Percentiles rank a stretch among this genome's conserved stretches.
Evolutionary conservation across 2,113 vertebrate genomes (phyloP).

Genomic region (Pionites leucogaster): DNA sequence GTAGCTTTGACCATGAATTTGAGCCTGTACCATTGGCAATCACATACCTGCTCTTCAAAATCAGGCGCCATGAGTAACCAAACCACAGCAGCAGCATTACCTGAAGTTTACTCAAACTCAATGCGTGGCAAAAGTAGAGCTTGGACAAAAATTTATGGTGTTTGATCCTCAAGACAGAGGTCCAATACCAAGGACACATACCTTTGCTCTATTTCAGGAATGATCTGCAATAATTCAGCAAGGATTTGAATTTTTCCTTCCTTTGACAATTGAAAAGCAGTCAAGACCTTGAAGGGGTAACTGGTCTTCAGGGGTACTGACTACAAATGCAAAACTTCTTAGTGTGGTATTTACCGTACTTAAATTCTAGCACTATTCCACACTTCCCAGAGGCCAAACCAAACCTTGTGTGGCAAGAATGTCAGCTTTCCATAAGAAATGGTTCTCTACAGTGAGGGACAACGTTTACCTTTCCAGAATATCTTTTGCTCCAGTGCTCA

Average conservation of each 20-base stretch:
- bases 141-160: neutral
- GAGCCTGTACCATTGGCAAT: neutral
- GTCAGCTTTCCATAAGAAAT: neutral
- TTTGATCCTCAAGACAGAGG: neutral
- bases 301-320: neutral
- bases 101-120: neutral
- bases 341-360: neutral
- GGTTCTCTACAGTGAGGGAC: neutral
- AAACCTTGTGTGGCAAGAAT: neutral
- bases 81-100: neutral
- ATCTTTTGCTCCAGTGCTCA: neutral
- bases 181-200: neutral
- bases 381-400: neutral
- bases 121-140: neutral
- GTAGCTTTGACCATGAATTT: neutral
- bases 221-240: neutral
- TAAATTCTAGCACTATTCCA: neutral
- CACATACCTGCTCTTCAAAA: neutral
- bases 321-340: neutral
- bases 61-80: neutral
- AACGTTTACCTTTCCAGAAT: neutral
- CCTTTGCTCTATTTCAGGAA: neutral
- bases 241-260: neutral
- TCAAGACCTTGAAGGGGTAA: neutral
- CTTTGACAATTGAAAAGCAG: neutral